Conservation (phyloP, 2,888 invertebrate species). For the Lithophane semibrunnea region DNA sequence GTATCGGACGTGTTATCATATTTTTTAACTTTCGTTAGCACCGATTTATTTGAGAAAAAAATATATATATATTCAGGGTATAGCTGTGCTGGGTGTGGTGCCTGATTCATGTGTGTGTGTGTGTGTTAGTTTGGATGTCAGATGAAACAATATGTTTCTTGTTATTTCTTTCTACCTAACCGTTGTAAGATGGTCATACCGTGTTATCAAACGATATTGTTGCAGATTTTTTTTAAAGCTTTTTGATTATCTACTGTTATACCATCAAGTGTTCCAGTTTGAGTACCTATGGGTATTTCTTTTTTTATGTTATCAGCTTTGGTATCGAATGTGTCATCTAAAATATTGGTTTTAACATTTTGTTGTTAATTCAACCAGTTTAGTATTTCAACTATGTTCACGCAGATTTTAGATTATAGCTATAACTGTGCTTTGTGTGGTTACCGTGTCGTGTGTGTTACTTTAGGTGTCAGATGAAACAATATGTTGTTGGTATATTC, state of each 20-base stretch:
- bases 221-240: neutral
- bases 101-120: slow-evolving; percentile 9
- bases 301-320: neutral
- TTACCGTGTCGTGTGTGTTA: too few species aligned
- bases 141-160: neutral
- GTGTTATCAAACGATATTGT: neutral
- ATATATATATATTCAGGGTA: too few species aligned
- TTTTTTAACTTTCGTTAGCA: too few species aligned
- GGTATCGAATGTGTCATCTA: neutral
- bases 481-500: neutral
- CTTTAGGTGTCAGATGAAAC: slow-evolving; percentile 2
- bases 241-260: neutral
- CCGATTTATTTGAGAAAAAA: too few species aligned
- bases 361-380: slow-evolving; percentile 82
- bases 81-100: slow-evolving; percentile 18
- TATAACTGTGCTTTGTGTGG: slow-evolving; percentile 21
- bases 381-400: slow-evolving; percentile 80
- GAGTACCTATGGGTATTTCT: neutral
- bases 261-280: neutral
- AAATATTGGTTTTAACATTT: neutral
- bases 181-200: neutral
- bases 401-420: slow-evolving; percentile 53
- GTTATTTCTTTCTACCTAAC: neutral
- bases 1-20: too few species aligned
- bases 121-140: slow-evolving; percentile 32